Percentiles rank a stretch among this genome's conserved stretches.
phyloP scores from a whole-genome alignment of 35 echinoderm and acorn worm species.

The Apostichopus californicus region DNA sequence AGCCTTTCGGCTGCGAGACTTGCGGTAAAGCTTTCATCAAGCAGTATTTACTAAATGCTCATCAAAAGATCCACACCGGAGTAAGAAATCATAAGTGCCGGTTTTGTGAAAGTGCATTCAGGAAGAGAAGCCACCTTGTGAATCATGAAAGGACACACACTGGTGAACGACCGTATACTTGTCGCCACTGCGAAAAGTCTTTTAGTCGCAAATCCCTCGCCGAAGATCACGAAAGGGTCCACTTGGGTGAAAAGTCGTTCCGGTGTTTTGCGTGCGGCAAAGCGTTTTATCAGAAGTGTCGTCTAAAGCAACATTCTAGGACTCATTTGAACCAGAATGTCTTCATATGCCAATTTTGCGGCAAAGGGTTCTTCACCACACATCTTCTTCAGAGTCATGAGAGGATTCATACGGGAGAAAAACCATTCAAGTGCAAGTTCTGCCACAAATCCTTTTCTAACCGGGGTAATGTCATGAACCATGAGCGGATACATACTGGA shows the following conservation, averaged over 20 bases:
- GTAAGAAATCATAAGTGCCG: neutral
- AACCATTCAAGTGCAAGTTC: slow-evolving; percentile 18
- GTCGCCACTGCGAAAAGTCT: neutral
- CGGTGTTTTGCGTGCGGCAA: neutral
- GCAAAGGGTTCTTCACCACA: neutral
- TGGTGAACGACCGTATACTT: neutral
- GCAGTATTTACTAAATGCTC: neutral
- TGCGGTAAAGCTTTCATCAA: neutral
- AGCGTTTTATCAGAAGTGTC: neutral
- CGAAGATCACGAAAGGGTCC: neutral
- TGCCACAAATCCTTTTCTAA: neutral
- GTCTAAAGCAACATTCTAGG: neutral
- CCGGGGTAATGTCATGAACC: too few relatives aligned
- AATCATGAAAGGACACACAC: slow-evolving; percentile 17
- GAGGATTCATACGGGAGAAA: neutral
- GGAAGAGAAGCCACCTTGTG: neutral
- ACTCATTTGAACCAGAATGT: neutral
- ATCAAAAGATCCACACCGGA: neutral
- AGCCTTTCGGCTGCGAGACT: neutral
- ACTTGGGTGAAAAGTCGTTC: neutral
- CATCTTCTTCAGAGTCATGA: neutral
- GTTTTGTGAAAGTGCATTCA: neutral
- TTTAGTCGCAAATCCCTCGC: neutral
- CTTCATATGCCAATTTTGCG: neutral
- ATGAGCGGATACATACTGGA: slow-evolving; percentile 2